Evolutionary conservation across 2,113 vertebrate species (phyloP), one percentile per base, ranked within the genome.

Genomic region (Piaya cayana): DNA sequence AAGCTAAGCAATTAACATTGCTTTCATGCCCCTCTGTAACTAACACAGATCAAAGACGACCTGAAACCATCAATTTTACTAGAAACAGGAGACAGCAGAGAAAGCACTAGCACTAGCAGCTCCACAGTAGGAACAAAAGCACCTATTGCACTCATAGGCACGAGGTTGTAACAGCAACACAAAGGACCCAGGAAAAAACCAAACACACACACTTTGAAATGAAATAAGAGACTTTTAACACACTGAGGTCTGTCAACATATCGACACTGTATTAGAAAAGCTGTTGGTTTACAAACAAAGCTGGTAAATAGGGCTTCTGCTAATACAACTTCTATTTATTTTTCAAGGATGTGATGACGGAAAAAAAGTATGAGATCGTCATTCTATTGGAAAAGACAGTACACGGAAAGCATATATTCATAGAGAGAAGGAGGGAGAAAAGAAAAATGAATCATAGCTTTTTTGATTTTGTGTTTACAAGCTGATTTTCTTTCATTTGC

Each of bases 1-100:
- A 84, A 97, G 67, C 84, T 80, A 95, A 93, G 82, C 93, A 97
- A 97, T 97, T 97, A 97, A 97, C 90, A 96, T 95, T 84, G 86
- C 86, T 96, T 93, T 89, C 94, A 86, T 97, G 92, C 96, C 84
- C 86, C 52, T 84, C 86, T 95, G 63, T 97, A 97, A 97, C 97
- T 97, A 97, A 92, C 2, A 0, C 49, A 95, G 88, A 97, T 96
- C 95, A 97, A 97, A 97, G 94, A 92, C 36, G 65, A 82, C 92
- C 65, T 56, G 56, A 82, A 90, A 53, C 83, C 55, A 80, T 71
- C 0, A 86, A 96, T 94, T 94, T 93, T 93, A 90, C 72, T 82
- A 90, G 65, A 71, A 86, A 65, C 29, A 58, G 27, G 15, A 94
- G 82, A 70, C 59, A 75, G 82, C 79, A 78, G 25, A 86, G 68